phyloP scores from a whole-genome alignment of 2,113 vertebrate species.

The Chlamydotis undulata region DNA sequence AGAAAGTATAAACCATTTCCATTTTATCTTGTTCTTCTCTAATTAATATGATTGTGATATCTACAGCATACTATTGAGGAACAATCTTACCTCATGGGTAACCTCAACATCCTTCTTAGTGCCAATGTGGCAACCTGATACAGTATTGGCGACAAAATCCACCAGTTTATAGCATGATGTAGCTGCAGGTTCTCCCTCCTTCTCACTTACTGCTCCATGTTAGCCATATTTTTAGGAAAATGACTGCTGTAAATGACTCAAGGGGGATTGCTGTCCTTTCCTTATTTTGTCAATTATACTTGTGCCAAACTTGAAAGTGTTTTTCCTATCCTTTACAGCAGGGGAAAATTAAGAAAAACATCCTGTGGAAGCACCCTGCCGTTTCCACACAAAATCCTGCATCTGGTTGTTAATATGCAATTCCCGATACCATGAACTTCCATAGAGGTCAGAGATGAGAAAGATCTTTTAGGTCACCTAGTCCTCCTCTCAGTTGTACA shows the following conservation, averaged over 20 bases:
- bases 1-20: background rate
- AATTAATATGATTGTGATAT: background rate
- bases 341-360: background rate
- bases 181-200: background rate
- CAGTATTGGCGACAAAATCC: background rate
- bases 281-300: background rate
- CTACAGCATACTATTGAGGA: background rate
- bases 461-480: conserved; percentile 32
- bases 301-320: background rate
- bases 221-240: background rate
- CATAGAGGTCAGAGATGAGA: background rate
- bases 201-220: background rate
- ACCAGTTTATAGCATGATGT: background rate
- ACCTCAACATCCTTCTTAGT: background rate
- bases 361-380: background rate
- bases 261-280: background rate
- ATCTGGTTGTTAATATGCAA: conserved; percentile 10
- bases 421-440: background rate
- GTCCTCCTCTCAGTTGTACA: background rate
- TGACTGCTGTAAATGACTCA: background rate
- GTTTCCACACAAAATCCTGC: background rate
- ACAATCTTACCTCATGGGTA: background rate
- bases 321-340: background rate
- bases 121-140: background rate
- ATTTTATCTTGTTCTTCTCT: background rate